Base-by-base conservation (phyloP, 2,113 vertebrate genomes). In the Oriolus oriolus region DNA sequence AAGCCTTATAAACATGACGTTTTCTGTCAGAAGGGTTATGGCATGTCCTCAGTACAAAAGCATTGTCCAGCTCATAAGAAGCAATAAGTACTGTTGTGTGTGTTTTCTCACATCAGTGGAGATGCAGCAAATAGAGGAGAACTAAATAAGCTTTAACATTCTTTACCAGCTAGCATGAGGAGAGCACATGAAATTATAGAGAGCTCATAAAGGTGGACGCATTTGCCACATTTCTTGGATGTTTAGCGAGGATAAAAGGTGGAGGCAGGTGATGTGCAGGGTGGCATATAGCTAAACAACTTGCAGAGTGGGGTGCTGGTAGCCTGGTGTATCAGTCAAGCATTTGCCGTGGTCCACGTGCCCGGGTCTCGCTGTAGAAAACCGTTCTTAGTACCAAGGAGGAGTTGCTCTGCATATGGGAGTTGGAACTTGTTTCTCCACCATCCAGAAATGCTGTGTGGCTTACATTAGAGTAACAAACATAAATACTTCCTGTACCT, bases 321-420 rank as follows among this genome's bases (percentile, higher is more conserved):
- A 33, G 16, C 23, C 28, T 35, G 59, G 26, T 50, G 21, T 8
- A 10, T 60, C 70, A 35, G 66, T 60, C 53, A 52, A 23, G 70
- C 24, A 7, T 57, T 53, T 86, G 41, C 70, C 41, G 15, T 16
- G 65, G 19, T 30, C n/a, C 39, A 24, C 13, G 2, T 69, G 54
- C 17, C 27, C 28, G 21, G 22, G 28, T 85, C 57, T 68, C 20
- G 6, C 53, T 52, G 37, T 24, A 69, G 45, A 31, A 88, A 60
- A 30, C 15, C 0, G 0, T 57, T 59, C 54, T 78, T 45, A 30
- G 16, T 37, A n/a, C 10, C 53, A 44, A 47, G 27, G 64, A 45
- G 70, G 57, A 53, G 17, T 17, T 54, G 44, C 39, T 44, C 13
- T 68, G 5, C 1, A 0, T 41, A 5, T n/a, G 27, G 26, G 35